Evolutionary conservation across 2,113 vertebrate species (phyloP).

Genomic region (Egretta garzetta): DNA sequence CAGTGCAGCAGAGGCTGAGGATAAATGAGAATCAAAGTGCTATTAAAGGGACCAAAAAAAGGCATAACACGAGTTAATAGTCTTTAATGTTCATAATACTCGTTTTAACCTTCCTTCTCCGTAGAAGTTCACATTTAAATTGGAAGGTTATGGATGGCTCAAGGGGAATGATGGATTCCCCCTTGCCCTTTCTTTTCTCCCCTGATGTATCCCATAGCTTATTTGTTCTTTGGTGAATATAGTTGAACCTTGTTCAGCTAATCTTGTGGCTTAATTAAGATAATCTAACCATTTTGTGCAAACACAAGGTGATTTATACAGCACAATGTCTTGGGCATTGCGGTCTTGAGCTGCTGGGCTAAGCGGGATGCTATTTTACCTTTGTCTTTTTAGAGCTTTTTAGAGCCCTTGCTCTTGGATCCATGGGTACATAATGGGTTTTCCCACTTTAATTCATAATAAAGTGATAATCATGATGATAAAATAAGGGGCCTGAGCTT

Average conservation of each 20-base stretch:
- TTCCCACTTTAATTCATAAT: background rate
- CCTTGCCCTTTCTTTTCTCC: background rate
- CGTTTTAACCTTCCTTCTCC: background rate
- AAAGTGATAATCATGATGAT: background rate
- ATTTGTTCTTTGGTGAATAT: background rate
- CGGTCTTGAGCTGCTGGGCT: background rate
- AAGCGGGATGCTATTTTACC: background rate
- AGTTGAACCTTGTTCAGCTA: background rate
- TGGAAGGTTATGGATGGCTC: background rate
- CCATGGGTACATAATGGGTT: background rate
- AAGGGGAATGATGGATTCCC: background rate
- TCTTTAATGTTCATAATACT: background rate
- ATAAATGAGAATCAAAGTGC: background rate
- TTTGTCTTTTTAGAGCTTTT: background rate
- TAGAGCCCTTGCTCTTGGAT: background rate
- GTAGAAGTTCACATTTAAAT: background rate
- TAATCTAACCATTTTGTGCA: background rate
- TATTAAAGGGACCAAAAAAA: background rate
- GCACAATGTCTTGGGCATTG: background rate
- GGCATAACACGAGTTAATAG: background rate
- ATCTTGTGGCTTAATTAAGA: background rate
- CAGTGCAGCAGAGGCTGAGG: background rate
- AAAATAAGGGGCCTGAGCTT: background rate
- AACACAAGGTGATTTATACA: background rate
- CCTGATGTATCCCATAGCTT: background rate